phyloP scores from a whole-genome alignment of 2,113 vertebrate genomes.

The Cryptotis parvus region DNA sequence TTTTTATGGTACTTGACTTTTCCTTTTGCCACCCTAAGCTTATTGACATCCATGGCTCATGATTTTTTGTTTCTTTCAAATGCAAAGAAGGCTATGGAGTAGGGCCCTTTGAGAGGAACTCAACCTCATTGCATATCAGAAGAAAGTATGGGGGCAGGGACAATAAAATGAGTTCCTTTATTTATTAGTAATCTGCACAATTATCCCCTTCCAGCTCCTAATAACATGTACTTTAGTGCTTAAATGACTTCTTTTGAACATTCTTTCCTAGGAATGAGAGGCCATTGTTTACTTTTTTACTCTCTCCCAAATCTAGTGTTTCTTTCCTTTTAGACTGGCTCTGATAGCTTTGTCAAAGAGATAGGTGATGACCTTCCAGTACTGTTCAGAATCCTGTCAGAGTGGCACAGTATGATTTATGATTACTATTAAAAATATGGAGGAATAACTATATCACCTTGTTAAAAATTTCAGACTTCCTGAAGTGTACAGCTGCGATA shows the following conservation, averaged over 20 bases:
- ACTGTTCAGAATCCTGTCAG: background rate
- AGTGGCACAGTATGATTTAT: background rate
- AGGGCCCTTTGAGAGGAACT: constrained; percentile 52
- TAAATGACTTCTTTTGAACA: constrained; percentile 9
- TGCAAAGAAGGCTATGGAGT: constrained; percentile 62
- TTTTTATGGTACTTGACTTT: constrained; percentile 72
- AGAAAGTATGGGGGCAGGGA: constrained; percentile 36
- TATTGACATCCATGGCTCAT: constrained; percentile 57
- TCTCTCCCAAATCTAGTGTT: background rate
- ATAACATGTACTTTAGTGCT: background rate
- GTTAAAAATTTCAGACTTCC: too few relatives aligned
- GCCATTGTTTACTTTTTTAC: background rate
- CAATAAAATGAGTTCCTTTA: constrained; percentile 62
- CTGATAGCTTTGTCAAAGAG: background rate
- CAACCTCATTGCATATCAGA: constrained; percentile 73
- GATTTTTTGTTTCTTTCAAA: constrained; percentile 78
- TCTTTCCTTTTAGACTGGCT: background rate
- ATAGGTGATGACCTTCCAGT: background rate
- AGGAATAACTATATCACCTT: too few relatives aligned
- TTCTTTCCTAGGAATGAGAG: background rate
- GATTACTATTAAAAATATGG: background rate
- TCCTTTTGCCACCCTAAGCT: constrained; percentile 57
- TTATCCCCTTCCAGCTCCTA: background rate
- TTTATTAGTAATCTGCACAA: constrained; percentile 34
- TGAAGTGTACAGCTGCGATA: too few relatives aligned